Conservation (phyloP, 2,888 invertebrate genomes). For the Pseudoips prasinana region DNA sequence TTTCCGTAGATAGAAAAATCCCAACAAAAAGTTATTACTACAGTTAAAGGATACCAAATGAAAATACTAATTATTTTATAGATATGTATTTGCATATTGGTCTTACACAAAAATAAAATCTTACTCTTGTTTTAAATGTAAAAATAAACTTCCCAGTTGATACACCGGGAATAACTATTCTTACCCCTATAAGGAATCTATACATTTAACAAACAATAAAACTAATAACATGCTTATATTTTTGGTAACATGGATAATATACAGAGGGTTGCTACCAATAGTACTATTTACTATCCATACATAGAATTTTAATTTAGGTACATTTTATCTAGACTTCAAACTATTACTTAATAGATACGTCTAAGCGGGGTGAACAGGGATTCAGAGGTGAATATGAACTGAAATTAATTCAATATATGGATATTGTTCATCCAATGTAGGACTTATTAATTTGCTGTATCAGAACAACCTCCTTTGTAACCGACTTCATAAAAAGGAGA, state of each 20-base stretch:
- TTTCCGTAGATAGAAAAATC: no score
- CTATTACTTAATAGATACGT: conserved; percentile 32
- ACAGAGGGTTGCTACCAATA: conserved; percentile 51
- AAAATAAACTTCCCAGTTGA: conserved; percentile 76
- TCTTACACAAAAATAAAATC: conserved; percentile 78
- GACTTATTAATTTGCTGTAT: no score
- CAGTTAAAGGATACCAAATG: no score
- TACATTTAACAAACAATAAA: conserved; percentile 67
- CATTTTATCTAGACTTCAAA: conserved; percentile 30
- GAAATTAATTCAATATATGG: no score
- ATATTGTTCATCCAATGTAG: no score
- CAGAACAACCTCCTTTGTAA: no score
- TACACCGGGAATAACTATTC: conserved; percentile 72
- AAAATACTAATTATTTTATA: no score
- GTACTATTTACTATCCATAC: conserved; percentile 31
- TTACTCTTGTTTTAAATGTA: conserved; percentile 71
- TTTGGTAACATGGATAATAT: conserved; percentile 75
- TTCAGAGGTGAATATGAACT: no score
- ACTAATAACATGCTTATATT: conserved; percentile 66
- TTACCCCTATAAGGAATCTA: conserved; percentile 67
- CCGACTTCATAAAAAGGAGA: no score
- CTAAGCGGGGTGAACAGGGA: no score
- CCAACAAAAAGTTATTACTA: no score
- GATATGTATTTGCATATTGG: conserved; percentile 78
- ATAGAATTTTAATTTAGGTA: conserved; percentile 29